Percentiles rank a stretch among this genome's conserved stretches.
phyloP scores from a whole-genome alignment of 1,140 invertebrate species.

The Cydia amplana region DNA sequence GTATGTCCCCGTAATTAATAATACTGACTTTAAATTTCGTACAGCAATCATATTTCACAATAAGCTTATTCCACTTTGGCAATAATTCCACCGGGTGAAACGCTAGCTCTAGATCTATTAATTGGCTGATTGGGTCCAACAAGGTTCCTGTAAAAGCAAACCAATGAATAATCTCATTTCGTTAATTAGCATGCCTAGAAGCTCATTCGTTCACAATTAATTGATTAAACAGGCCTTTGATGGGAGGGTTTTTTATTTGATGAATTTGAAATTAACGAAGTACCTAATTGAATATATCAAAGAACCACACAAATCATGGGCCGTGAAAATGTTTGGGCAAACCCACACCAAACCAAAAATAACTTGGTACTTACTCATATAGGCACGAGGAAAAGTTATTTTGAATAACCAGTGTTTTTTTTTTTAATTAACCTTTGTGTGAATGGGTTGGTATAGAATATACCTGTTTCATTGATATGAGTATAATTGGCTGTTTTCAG shows the following conservation, averaged over 20 bases:
- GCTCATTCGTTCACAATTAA: constrained; percentile 23
- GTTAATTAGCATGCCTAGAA: constrained; percentile 17
- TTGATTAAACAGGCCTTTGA: constrained; percentile 28
- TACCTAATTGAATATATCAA: not conserved
- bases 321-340: not conserved
- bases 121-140: constrained; percentile 16
- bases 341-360: not conserved
- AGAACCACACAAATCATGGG: not conserved
- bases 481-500: too few relatives aligned
- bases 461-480: too few relatives aligned
- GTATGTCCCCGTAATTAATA: too few relatives aligned
- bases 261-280: not conserved
- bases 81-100: not conserved
- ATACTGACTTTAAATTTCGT: too few relatives aligned
- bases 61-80: not conserved
- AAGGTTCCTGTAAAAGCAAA: constrained; percentile 9
- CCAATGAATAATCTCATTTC: constrained; percentile 24
- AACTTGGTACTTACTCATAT: too few relatives aligned
- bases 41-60: too few relatives aligned
- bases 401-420: not conserved
- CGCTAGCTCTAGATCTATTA: not conserved
- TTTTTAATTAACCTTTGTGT: too few relatives aligned
- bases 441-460: too few relatives aligned
- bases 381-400: too few relatives aligned
- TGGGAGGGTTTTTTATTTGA: not conserved